A percentile compares a stretch with the other conserved stretches of the same genome.
Evolutionary conservation across 2,888 invertebrate species (phyloP).

Genomic region (Andrena chrysosceles): DNA sequence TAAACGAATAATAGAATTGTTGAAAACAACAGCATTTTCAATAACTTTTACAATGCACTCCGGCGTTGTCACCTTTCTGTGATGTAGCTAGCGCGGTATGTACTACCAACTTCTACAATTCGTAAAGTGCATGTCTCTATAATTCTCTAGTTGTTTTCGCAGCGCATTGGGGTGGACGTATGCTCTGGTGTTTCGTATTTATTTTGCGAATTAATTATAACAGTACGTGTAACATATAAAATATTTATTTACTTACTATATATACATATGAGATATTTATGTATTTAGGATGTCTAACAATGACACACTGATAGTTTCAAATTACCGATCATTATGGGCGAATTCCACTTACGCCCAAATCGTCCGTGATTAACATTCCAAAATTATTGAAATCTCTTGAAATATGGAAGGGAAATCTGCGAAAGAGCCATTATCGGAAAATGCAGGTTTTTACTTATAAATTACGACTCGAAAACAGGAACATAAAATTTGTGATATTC

Average conservation of each 20-base stretch:
- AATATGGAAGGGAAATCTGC: no score
- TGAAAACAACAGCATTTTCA: constrained; percentile 24
- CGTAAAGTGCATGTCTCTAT: neutral
- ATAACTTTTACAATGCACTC: constrained; percentile 11
- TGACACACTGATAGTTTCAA: neutral
- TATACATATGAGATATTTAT: neutral
- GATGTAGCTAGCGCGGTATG: neutral
- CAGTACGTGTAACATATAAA: neutral
- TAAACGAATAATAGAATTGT: neutral
- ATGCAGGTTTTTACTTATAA: no score
- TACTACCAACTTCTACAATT: constrained; percentile 21
- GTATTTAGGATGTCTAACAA: constrained; percentile 9
- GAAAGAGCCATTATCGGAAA: no score
- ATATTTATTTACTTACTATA: constrained; percentile 7
- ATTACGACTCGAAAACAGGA: no score
- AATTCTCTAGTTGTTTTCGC: constrained; percentile 7
- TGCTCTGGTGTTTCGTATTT: neutral
- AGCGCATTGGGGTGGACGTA: neutral
- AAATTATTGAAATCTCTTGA: no score
- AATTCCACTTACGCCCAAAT: no score
- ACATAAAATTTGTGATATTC: no score
- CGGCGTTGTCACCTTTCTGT: constrained; percentile 22
- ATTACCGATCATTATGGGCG: neutral
- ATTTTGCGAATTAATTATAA: neutral
- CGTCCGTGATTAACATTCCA: no score